Base-by-base conservation (phyloP, 2,888 invertebrate genomes). In the Lithodes maja region DNA sequence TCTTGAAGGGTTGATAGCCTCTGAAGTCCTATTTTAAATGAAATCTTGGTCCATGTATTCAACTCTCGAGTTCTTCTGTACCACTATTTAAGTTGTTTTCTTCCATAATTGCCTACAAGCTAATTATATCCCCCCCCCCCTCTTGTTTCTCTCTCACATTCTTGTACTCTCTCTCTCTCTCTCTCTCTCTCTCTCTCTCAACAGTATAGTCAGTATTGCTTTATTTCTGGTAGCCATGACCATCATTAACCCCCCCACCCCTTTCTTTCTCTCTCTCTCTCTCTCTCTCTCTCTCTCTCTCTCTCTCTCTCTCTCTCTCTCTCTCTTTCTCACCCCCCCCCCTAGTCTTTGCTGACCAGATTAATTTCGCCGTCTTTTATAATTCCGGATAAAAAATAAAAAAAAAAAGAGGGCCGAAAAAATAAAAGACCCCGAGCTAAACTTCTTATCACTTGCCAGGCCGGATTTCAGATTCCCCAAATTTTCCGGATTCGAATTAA, bases 171-270 rank as follows among this genome's bases (percentile, higher is more conserved):
- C 50, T 50, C 50, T 3, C 77, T 33, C 3, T 33, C 50, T 77
- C 77, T 77, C 77, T 33, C 77, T 77, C 77, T 50, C 50, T 74
- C 74, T 74, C 74, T 74, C 74, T 5, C 74, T 74, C 7, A 55
- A 53, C 55, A 54, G 3, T 55, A 80, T 17, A 54, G 55, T 80
- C 17, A 80, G n/a, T n/a, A 54, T 55, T n/a, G 12, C 7, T 52
- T 50, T 78, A 15, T 33, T 33, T 33, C 33, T 33, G 33, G 33
- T 33, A 33, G 33, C 33, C 33, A 33, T 33, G 33, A 33, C 12
- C 15, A 2, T 15, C 15, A 9, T 49, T 71, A 15, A 1, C 53
- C 52, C 53, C 17, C 80, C 3, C 7, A 33, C 49, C 83, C 68
- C 3, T 81, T 68, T n/a, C 81, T 3, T 2, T 7, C 33, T 15